Percentiles rank a stretch among this genome's conserved stretches.
phyloP scores from a whole-genome alignment of 2,888 invertebrate genomes.

The Lithophane semibrunnea region DNA sequence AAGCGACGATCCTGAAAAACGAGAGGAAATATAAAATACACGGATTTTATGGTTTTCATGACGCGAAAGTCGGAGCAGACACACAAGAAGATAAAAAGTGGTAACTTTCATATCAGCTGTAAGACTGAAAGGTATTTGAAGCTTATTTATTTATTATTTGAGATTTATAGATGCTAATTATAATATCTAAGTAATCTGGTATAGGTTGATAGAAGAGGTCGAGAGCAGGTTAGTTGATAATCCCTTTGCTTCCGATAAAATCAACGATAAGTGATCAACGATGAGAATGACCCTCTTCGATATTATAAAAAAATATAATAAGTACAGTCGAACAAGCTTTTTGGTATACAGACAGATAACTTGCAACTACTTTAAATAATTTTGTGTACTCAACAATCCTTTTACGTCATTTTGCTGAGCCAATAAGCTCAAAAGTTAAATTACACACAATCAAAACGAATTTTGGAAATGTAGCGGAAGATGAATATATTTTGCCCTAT shows the following conservation, averaged over 20 bases:
- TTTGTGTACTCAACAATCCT: no score
- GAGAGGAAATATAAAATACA: background rate
- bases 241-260: background rate
- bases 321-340: no score
- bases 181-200: background rate
- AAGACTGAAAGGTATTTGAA: background rate
- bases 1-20: slow-evolving; percentile 22
- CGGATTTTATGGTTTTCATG: background rate
- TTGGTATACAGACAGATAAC: no score
- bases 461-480: no score
- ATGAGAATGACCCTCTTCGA: background rate
- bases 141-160: no score
- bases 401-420: no score
- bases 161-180: background rate
- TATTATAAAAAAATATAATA: background rate
- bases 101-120: background rate
- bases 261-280: background rate
- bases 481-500: no score
- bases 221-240: slow-evolving; percentile 6
- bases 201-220: background rate
- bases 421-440: no score
- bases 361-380: no score
- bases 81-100: background rate
- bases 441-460: no score
- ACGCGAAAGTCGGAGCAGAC: background rate